Evolutionary conservation across 2,113 vertebrate genomes (phyloP).

Genomic region (Trichechus manatus): DNA sequence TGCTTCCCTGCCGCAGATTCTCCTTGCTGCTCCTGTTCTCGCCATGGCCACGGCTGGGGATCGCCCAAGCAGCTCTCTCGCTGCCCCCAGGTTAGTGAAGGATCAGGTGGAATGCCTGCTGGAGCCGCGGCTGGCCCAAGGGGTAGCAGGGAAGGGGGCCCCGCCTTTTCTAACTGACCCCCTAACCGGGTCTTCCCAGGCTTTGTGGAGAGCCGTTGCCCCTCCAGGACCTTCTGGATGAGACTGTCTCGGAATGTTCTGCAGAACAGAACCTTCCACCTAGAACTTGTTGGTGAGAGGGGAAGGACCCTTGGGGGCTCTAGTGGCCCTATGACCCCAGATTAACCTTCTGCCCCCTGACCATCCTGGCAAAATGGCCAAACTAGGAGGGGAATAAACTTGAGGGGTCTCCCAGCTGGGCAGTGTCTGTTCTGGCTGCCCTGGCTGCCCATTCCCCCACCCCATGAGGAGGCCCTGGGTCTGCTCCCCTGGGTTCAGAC

Average conservation of each 20-base stretch:
- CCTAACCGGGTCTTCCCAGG: slow-evolving; percentile 46
- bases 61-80: neutral
- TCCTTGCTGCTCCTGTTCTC: slow-evolving; percentile 68
- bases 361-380: neutral
- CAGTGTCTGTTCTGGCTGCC: neutral
- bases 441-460: neutral
- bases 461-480: neutral
- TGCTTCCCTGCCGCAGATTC: slow-evolving; percentile 52
- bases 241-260: slow-evolving; percentile 77
- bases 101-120: neutral
- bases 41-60: neutral
- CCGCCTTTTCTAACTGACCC: neutral
- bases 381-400: neutral
- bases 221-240: slow-evolving; percentile 80
- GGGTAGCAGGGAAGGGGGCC: too few relatives aligned
- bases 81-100: slow-evolving; percentile 74
- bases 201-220: slow-evolving; percentile 75
- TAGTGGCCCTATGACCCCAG: neutral
- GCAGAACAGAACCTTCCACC: slow-evolving; percentile 75
- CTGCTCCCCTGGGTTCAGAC: neutral
- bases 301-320: neutral
- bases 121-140: too few relatives aligned
- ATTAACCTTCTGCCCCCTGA: neutral
- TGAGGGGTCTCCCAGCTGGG: neutral
- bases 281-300: slow-evolving; percentile 79